Base-by-base conservation (phyloP, 2,888 invertebrate species). In the Aphodius sticticus region DNA sequence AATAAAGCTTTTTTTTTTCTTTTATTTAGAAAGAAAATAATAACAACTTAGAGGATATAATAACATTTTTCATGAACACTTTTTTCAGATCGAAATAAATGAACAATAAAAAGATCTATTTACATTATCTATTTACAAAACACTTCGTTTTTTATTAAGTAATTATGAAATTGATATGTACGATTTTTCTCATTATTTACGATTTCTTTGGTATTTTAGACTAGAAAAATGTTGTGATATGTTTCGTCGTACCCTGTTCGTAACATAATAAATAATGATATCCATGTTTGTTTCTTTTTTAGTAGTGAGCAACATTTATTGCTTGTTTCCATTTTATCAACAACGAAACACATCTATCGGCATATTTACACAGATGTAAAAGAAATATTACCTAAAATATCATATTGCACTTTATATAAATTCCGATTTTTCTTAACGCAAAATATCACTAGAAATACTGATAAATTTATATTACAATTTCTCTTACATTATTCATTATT, bases 371-470 rank as follows among this genome's bases (percentile, higher is more conserved):
- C 1, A 15, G 26, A 70, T n/a, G 53, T 36, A 76, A 70, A 70
- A n/a, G 15, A 76, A 82, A 83, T 86, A 87, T 87, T 86, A 86
- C 87, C 88, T 88, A 87, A 88, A 88, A 86, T 86, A 53, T 86
- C 88, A 88, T 88, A 88, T 88, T 88, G 88, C 88, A 88, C 88
- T 87, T 87, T 85, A 77, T 78, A 82, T 72, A 76, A 70, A 35
- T 76, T 77, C 75, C 75, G 53, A 16, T 82, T 82, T 79, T 77
- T 15, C 69, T 75, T 79, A 16, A 72, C 76, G 69, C 69, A 87
- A 86, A 83, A 83, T 84, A 84, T 87, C 87, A 88, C 87, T 87
- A 85, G 84, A 84, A 88, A 88, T 88, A 88, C 88, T 88, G 88
- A 86, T 86, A 82, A 85, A 86, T 86, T 86, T 84, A 81, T 70